Base-by-base conservation (phyloP, 2,797 vertebrate genomes). In the Hippopotamyrus pictus region DNA sequence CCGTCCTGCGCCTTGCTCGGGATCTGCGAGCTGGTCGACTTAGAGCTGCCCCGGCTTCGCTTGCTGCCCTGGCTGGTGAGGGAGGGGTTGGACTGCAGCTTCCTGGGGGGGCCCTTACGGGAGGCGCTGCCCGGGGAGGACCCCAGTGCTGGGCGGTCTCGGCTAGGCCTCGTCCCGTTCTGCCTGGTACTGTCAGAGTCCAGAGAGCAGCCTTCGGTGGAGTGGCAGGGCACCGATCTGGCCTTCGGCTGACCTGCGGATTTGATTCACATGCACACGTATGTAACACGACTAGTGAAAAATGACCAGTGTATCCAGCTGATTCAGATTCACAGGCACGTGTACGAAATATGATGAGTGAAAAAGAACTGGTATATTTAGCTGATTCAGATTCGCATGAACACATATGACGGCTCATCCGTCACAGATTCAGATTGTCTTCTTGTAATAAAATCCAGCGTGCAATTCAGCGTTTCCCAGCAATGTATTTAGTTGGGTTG, bases 51-150 rank as follows among this genome's bases (percentile, higher is more conserved):
- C 94, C 97, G 98, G 95, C 97, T 98, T 93, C 97, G 97, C 94
- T 96, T 98, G 95, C 98, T 98, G 95, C 96, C 93, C 93, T 98
- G 98, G 93, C 97, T 98, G 93, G 97, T 97, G 93, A 99, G 96
- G 90, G 98, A 98, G 0, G 97, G 96, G 92, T 98, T 97, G 0
- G 97, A 94, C 92, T 96, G 97, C 93, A 98, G 94, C 91, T 97
- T 98, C 90, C 96, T 97, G 87, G 93, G 97, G 87, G 92, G 93
- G 91, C 92, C 94, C 87, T 95, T 96, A 91, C 96, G 96, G 0
- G 94, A 92, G 88, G 95, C 84, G 0, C 96, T 95, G 83, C 89
- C 92, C 0, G 96, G 95, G 11, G 96, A 93, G 19, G 94, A 92
- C 25, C 94, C 94, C 88, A 95, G 92, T 57, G 95, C 95, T n/a